These are phyloP conservation scores for Scyliorhinus canicula DNA, from an alignment of 2,797 vertebrate genomes.

Conservation along the genomic window DNA sequence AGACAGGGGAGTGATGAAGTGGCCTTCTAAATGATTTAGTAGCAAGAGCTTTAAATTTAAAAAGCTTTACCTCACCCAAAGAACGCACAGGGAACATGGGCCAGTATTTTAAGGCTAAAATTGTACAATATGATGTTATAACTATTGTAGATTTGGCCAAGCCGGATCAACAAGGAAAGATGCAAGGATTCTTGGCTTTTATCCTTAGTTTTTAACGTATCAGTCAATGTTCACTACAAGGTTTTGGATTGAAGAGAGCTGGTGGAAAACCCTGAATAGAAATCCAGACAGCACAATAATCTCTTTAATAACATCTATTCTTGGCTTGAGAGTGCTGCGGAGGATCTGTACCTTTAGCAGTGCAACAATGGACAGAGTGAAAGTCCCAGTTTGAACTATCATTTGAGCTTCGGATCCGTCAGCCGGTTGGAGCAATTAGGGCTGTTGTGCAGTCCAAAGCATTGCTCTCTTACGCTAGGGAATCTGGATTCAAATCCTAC, in stretches of 20 bases:
- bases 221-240: not conserved
- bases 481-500: not conserved
- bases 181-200: not conserved
- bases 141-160: not conserved
- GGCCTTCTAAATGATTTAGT: not conserved
- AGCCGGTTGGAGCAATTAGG: not conserved
- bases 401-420: not conserved
- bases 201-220: not conserved
- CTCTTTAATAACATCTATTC: not conserved
- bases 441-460: not conserved
- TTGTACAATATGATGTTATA: not conserved
- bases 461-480: not conserved
- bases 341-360: not conserved
- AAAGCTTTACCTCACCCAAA: not conserved
- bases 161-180: not conserved
- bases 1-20: not conserved
- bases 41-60: not conserved
- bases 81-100: not conserved
- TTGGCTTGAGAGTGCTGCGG: not conserved
- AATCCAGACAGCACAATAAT: not conserved
- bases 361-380: no score
- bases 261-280: not conserved
- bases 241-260: not conserved
- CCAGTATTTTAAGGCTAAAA: conserved; percentile 14
- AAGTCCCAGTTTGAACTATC: not conserved